Conservation (phyloP, 2,888 invertebrate species). For the Eilema sororculum region DNA sequence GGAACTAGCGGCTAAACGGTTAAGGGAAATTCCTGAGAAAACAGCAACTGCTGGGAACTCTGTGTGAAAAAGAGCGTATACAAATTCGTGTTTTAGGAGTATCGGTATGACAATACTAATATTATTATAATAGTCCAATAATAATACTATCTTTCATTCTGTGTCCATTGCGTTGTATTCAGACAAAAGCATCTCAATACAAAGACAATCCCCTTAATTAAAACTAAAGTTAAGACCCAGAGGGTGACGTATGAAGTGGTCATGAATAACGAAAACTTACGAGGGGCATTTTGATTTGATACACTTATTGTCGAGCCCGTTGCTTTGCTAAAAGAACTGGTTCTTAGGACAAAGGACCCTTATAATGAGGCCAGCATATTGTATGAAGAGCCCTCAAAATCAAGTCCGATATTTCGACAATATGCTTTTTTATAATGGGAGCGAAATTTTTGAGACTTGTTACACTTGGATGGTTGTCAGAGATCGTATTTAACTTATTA, state of each 20-base stretch:
- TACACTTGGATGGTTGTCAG: slow-evolving; percentile 54
- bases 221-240: slow-evolving; percentile 75
- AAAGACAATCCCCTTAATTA: slow-evolving; percentile 75
- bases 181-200: slow-evolving; percentile 31
- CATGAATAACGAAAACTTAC: slow-evolving; percentile 75
- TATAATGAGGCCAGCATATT: slow-evolving; percentile 86
- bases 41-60: not conserved
- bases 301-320: slow-evolving; percentile 77
- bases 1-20: slow-evolving; percentile 14
- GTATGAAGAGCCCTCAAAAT: slow-evolving; percentile 80
- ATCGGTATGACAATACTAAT: not conserved
- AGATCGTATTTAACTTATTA: slow-evolving; percentile 51
- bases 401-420: slow-evolving; percentile 74
- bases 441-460: slow-evolving; percentile 58
- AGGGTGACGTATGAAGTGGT: slow-evolving; percentile 71
- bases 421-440: slow-evolving; percentile 80
- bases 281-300: slow-evolving; percentile 84
- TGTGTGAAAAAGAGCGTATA: not conserved
- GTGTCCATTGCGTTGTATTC: slow-evolving; percentile 7
- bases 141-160: not conserved
- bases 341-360: slow-evolving; percentile 86
- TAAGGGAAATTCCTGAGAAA: slow-evolving; percentile 21
- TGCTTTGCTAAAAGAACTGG: slow-evolving; percentile 81
- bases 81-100: not conserved
- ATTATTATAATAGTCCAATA: not conserved